Base-by-base conservation (phyloP, 2,888 invertebrate species). In the Keiferia lycopersicella region DNA sequence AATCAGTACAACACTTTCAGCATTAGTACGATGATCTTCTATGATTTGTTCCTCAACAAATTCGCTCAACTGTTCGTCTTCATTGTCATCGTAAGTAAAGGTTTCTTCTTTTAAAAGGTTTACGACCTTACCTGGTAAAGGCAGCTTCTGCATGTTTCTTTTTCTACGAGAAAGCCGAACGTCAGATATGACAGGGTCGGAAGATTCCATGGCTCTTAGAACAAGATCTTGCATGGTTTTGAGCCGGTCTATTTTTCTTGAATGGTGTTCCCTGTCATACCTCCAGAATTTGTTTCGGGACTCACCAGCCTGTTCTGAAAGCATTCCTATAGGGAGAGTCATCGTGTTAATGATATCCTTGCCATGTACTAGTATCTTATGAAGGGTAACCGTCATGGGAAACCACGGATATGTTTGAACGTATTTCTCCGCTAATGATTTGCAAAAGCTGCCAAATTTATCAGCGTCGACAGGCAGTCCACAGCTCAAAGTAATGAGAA, bases 291-390 rank as follows among this genome's bases (percentile, higher is more conserved):
- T 64, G 34, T 61, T 64, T 14, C 61, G 61, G 2, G 61, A 14
- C 41, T 64, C 61, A 22, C 26, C 53, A 11, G 59, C 64, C 22
- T 64, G 61, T 30, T 64, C 64, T 12, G 64, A 53, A 10, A 61
- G 57, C 57, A 61, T 45, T n/a, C 56, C 64, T 12, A 64, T 56
- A 34, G 64, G 61, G 11, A 64, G 14, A 12, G 61, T 12, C 8
- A 41, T 20, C 8, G 14, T 2, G 16, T 64, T 14, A 39, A 64
- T 64, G 14, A 64, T 61, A 7, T 50, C 16, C n/a, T 38, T 38
- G 16, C 64, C 64, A 61, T 64, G 64, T 7, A 61, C 38, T 16
- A 64, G 53, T 16, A 64, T 64, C 53, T 64, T 64, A 34, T 64
- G 64, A 30, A 64, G 4, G 7, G 64, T 64, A 8, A 51, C 51